These are phyloP conservation scores for Gulo gulo DNA, from an alignment of 2,113 vertebrate genomes.

Conservation along the genomic window DNA sequence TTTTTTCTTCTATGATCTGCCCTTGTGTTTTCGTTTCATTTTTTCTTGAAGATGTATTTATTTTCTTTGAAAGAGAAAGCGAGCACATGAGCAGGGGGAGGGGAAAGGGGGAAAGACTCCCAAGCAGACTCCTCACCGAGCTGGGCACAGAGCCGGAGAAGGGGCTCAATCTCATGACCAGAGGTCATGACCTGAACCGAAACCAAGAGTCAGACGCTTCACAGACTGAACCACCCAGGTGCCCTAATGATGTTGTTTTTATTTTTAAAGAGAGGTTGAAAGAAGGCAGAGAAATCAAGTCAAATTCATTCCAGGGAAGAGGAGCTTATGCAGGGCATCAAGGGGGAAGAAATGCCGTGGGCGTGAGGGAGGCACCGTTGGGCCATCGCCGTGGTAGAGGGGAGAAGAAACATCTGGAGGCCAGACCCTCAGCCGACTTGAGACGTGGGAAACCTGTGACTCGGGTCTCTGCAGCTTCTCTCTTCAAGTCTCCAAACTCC, in stretches of 20 bases:
- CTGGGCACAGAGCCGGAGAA: too few species aligned
- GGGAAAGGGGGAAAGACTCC: too few species aligned
- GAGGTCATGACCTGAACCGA: too few species aligned
- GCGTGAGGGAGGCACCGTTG: neutral
- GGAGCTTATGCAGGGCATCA: conserved; percentile 12
- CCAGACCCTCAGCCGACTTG: accelerated
- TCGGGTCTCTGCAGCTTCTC: neutral
- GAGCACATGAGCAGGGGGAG: too few species aligned
- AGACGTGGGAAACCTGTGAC: accelerated
- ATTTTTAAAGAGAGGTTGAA: conserved; percentile 18
- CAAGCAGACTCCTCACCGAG: too few species aligned
- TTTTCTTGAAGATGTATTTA: too few species aligned
- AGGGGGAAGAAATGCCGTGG: neutral
- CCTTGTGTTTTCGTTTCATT: too few species aligned
- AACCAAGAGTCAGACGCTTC: too few species aligned
- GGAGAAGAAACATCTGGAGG: neutral
- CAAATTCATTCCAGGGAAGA: neutral
- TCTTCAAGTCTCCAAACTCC: neutral
- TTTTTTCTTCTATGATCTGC: too few species aligned
- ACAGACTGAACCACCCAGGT: too few species aligned
- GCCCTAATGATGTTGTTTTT: neutral
- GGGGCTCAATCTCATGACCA: too few species aligned
- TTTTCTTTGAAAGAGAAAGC: too few species aligned
- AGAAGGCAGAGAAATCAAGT: neutral
- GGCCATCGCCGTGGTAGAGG: neutral